A percentile compares a stretch with the other conserved stretches of the same genome.
phyloP scores from a whole-genome alignment of 2,888 invertebrate species.

The Agapetus fuscipes region DNA sequence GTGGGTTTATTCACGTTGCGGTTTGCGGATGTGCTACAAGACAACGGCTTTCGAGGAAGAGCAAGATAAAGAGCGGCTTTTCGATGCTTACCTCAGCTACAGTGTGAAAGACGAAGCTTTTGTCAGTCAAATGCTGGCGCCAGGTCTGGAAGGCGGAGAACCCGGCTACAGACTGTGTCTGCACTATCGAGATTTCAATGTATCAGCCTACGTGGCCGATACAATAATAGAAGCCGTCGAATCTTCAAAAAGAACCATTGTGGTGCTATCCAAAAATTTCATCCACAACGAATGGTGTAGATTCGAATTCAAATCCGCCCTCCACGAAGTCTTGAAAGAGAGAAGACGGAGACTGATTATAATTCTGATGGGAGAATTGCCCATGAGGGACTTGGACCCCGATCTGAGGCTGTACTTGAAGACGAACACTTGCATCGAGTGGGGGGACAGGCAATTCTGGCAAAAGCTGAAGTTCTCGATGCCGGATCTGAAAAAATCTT shows the following conservation, averaged over 20 bases:
- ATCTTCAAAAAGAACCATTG: slow-evolving; percentile 78
- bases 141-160: slow-evolving; percentile 74
- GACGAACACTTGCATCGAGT: slow-evolving; percentile 84
- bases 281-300: slow-evolving; percentile 92
- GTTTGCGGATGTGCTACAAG: slow-evolving; percentile 78
- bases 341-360: slow-evolving; percentile 80
- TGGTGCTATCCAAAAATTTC: slow-evolving; percentile 87
- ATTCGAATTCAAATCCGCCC: slow-evolving; percentile 89
- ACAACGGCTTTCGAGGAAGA: slow-evolving; percentile 71
- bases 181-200: slow-evolving; percentile 86
- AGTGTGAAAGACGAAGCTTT: slow-evolving; percentile 88
- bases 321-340: slow-evolving; percentile 83
- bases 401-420: slow-evolving; percentile 85
- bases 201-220: slow-evolving; percentile 81
- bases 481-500: slow-evolving; percentile 63
- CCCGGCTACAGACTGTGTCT: slow-evolving; percentile 81
- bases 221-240: slow-evolving; percentile 90
- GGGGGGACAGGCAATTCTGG: slow-evolving; percentile 95
- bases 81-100: slow-evolving; percentile 94
- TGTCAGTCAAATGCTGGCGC: slow-evolving; percentile 79
- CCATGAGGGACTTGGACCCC: slow-evolving; percentile 80
- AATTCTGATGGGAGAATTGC: slow-evolving; percentile 81
- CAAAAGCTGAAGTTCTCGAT: slow-evolving; percentile 87
- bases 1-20: slow-evolving; percentile 81
- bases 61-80: slow-evolving; percentile 75